Evolutionary conservation across 2,888 invertebrate genomes (phyloP).

Genomic region (Zaprionus obscuricornis): DNA sequence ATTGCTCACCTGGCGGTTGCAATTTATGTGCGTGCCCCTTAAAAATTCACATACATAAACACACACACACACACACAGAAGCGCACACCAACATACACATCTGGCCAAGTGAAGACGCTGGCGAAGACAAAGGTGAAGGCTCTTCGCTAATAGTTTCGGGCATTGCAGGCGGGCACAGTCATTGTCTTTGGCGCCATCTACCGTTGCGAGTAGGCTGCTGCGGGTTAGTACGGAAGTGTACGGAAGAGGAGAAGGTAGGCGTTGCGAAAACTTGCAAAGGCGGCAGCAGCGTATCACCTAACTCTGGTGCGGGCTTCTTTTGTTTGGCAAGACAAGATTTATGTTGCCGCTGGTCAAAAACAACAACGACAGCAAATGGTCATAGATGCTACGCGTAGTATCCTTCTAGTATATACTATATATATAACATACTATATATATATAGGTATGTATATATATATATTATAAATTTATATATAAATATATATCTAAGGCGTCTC

Average conservation of each 20-base stretch:
- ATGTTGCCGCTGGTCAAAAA: constrained; percentile 64
- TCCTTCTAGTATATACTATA: neutral
- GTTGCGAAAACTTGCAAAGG: neutral
- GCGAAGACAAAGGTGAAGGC: constrained; percentile 9
- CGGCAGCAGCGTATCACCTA: constrained; percentile 19
- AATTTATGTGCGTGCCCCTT: constrained; percentile 70
- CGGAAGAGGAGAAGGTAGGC: neutral
- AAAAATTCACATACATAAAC: constrained; percentile 58
- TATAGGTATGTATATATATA: no score
- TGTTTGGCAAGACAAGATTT: constrained; percentile 73
- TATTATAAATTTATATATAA: no score
- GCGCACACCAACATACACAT: no score
- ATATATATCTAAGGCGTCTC: no score
- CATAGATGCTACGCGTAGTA: constrained; percentile 7
- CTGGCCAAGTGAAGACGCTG: constrained; percentile 10
- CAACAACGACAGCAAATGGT: constrained; percentile 56
- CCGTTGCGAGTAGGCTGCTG: no score
- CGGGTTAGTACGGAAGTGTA: no score
- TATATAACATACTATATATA: no score
- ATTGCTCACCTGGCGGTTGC: constrained; percentile 69
- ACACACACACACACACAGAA: constrained; percentile 11
- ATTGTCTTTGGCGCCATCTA: constrained; percentile 53
- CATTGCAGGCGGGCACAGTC: constrained; percentile 22
- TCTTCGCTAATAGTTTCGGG: constrained; percentile 70
- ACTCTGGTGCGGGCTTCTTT: constrained; percentile 29